Conservation (phyloP, 2,888 invertebrate genomes). For the Spodoptera picta region DNA sequence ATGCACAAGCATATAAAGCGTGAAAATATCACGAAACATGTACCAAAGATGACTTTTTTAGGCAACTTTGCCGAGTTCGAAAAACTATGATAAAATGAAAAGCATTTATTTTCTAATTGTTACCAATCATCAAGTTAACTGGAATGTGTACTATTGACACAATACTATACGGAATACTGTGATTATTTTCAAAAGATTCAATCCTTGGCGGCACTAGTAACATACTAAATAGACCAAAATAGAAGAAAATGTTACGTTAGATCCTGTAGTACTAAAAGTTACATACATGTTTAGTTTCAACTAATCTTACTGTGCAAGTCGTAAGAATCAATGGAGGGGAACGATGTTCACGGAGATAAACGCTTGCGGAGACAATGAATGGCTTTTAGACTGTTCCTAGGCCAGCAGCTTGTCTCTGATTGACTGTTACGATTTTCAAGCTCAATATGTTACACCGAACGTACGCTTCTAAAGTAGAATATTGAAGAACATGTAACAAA, state of each 20-base stretch:
- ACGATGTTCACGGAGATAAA: conserved; percentile 29
- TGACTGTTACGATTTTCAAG: conserved; percentile 36
- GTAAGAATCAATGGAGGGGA: conserved; percentile 42
- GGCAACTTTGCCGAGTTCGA: too few species aligned
- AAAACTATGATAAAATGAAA: too few species aligned
- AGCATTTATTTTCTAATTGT: too few species aligned
- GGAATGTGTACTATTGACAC: too few species aligned
- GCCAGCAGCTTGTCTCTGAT: conserved; percentile 37
- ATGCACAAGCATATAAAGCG: too few species aligned
- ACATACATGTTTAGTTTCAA: not conserved
- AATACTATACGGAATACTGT: too few species aligned
- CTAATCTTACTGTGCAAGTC: conserved; percentile 34
- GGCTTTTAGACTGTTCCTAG: conserved; percentile 9
- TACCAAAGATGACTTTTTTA: too few species aligned
- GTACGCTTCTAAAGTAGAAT: conserved; percentile 2
- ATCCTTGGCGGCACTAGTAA: too few species aligned
- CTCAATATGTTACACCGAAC: conserved; percentile 16
- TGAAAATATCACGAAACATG: too few species aligned
- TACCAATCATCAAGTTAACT: too few species aligned
- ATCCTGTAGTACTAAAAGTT: not conserved
- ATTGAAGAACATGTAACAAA: too few species aligned
- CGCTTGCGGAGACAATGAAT: conserved; percentile 34
- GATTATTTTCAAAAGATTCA: too few species aligned
- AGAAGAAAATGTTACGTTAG: not conserved
- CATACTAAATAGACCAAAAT: not conserved